Evolutionary conservation across 2,113 vertebrate species (phyloP), one percentile per base, ranked within the genome.

Genomic region (Bambusicola thoracicus): DNA sequence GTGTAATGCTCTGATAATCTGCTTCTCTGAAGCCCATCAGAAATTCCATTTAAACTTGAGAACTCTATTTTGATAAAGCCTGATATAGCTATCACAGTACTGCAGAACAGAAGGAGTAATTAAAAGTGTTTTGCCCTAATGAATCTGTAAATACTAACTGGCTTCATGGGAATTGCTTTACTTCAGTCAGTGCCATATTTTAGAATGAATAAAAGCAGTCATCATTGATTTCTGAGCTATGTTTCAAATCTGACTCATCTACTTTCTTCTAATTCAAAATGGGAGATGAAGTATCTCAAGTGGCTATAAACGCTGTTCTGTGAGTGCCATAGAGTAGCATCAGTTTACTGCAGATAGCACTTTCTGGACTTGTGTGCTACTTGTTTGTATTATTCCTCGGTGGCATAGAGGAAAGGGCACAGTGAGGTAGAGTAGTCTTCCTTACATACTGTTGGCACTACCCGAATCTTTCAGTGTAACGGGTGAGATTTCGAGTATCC

Each of bases 171-270:
- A 27, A 14, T 36, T 63, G 70, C 66, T 70, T 51, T 68, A 21
- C 69, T 56, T 87, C 79, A 46, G 36, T 67, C 59, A 34, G 56
- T 70, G 56, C 61, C 40, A 3, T 79, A 18, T 66, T 82, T 91
- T 29, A 49, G 66, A 56, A 49, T 69, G 84, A 91, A 53, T 74
- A 69, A 73, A 91, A 69, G 72, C 85, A 65, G 38, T 81, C 43
- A 11, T 43, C 56, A 15, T 36, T 66, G 81, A 61, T 89, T 85
- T 66, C 83, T 74, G 53, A 77, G 48, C 70, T 18, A 18, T 43
- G 41, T 59, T 82, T 89, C 81, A 70, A 12, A 55, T 56, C 88
- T 91, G 88, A 95, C 81, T 91, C 91, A 91, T 66, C 72, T 79
- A 10, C 75, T 93, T 83, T 86, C 56, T 67, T 89, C 85, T 58